A percentile compares a stretch with the other conserved stretches of the same genome.
Evolutionary conservation across 2,113 vertebrate species (phyloP).

Genomic region (Poeciliopsis prolifica): DNA sequence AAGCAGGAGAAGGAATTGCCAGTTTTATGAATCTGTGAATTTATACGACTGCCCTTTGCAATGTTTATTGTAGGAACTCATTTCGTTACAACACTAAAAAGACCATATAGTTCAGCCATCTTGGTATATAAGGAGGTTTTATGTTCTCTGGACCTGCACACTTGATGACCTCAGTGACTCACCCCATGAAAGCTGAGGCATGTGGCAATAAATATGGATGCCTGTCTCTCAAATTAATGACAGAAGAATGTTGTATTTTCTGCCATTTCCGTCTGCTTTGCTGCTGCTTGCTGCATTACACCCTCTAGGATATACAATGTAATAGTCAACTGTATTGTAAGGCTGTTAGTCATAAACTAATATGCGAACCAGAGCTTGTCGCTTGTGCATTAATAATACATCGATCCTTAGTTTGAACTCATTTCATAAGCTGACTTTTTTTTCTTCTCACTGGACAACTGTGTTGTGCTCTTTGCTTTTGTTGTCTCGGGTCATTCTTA

Average conservation of each 20-base stretch:
- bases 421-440: not conserved
- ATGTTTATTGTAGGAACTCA: conserved; percentile 30
- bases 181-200: conserved; percentile 13
- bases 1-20: not conserved
- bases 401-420: not conserved
- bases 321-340: not conserved
- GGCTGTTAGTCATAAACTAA: not conserved
- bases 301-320: not conserved
- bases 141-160: not conserved
- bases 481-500: conserved; percentile 1
- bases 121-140: conserved; percentile 1
- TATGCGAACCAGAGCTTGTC: not conserved
- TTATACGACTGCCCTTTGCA: conserved; percentile 20
- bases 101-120: not conserved
- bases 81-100: conserved; percentile 25
- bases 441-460: not conserved
- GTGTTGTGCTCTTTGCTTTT: not conserved
- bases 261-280: conserved; percentile 4
- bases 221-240: conserved; percentile 13
- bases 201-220: conserved; percentile 14
- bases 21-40: conserved; percentile 35
- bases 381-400: not conserved
- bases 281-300: conserved; percentile 7
- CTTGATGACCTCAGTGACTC: conserved; percentile 19
- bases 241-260: conserved; percentile 6